Evolutionary conservation across 2,113 vertebrate genomes (phyloP), one percentile per base, ranked within the genome.

Genomic region (Piprites chloris): DNA sequence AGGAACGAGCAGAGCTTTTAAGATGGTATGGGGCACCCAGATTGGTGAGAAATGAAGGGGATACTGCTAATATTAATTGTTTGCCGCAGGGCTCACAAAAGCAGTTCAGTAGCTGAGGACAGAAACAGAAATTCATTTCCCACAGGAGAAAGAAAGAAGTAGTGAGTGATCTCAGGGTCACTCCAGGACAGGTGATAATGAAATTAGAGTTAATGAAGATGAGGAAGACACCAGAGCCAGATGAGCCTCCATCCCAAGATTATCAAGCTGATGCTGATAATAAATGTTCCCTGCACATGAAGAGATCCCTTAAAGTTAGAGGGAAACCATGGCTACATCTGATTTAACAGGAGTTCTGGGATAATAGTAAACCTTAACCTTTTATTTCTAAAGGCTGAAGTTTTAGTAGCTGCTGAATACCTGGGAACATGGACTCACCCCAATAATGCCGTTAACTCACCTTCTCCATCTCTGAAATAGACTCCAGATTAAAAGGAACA

Each of bases 121-220:
- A 95, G 84, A 96, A 95, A 58, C 85, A 97, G 96, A 91, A 96
- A 98, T 96, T 97, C 97, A 96, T 97, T 97, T 97, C 97, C 97
- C 97, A 75, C 58, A 94, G 97, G 98, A 93, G 73, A 87, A 85
- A 87, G 94, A 93, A 95, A 97, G 97, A 87, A 85, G 94, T 90
- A 90, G 62, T 44, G 73, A 55, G 95, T 95, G 95, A 97, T 94
- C 93, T 91, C 91, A 74, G 94, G 97, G 97, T 98, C 97, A 98
- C 91, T 91, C 95, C 89, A 89, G 98, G 96, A 98, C 95, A 98
- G 98, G 98, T 97, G 97, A 98, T 98, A 98, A 98, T 98, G 96
- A 97, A 98, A 98, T 98, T 97, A 97, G 96, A 97, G 95, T 95
- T 98, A 97, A 98, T 97, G 97, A 97, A 97, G 96, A 97, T 97